Base-by-base conservation (phyloP, 2,797 vertebrate species). In the Enteromius radiatus region DNA sequence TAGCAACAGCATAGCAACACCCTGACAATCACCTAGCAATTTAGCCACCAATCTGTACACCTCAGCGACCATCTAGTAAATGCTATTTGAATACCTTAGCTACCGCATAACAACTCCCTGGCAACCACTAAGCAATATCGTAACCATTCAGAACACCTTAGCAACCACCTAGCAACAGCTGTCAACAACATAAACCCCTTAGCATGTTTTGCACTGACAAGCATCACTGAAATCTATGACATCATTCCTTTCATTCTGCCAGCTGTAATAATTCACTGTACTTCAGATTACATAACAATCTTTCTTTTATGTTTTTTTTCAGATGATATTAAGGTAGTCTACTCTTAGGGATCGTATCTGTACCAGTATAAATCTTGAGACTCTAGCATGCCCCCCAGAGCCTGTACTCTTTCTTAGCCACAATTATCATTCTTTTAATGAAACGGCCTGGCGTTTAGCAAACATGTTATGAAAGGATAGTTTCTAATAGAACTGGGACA, bases 401-500 rank as follows among this genome's bases (percentile, higher is more conserved):
- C 63, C 84, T 74, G 41, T 83, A 45, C 56, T 80, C 45, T 78
- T 75, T 64, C 83, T 52, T 70, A 84, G 74, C 83, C 81, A 85
- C 84, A 86, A 86, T 92, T 92, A 89, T 87, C 89, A 88, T 92
- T 89, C 90, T 88, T 93, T 93, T 93, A 89, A 90, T 86, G 89
- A 91, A 91, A 89, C 90, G 78, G 82, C 73, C 89, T 88, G 86
- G 86, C 90, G 85, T 91, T 91, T 93, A 91, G 90, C 93, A 94
- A 92, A 92, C 92, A 92, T 92, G 91, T 93, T 93, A 89, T 92
- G 88, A 93, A 88, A 93, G 90, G 88, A 90, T 90, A 88, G 89
- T 91, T 90, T 87, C 85, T 88, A 91, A 91, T 89, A 93, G 93
- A 95, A 94, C 91, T 95, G 94, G 94, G 94, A 93, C 94, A 95